Evolutionary conservation across 2,888 invertebrate genomes (phyloP), one percentile per base, ranked within the genome.

Genomic region (Himalopsyche tibetana): DNA sequence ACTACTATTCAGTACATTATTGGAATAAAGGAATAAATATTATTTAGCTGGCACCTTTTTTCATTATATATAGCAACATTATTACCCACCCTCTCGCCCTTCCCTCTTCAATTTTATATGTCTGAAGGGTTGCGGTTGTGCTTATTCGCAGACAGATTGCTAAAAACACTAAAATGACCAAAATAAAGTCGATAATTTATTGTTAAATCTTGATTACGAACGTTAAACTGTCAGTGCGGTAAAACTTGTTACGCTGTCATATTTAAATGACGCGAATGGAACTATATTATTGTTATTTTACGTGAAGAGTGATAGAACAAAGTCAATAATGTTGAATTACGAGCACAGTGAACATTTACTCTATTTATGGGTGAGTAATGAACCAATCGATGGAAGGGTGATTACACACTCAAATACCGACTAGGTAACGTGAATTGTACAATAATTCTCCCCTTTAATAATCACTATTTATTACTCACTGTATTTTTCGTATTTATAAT

Each of bases 281-380:
- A 36, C 6, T 74, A 74, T 74, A 38, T 11, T 69, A 38, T 74
- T 74, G 74, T 74, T 74, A 74, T 74, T 74, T 74, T 74, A 15
- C 12, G 28, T 74, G 36, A 28, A 36, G 36, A 38, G 74, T 36
- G 74, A 74, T 74, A 12, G 74, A 15, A 36, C 74, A 38, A 74
- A 36, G 74, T 74, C 74, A 74, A 74, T 74, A 74, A 74, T 74
- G 74, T 74, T 74, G 36, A 74, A 74, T 74, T 74, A 74, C 74
- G 74, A 36, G 74, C 38, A 74, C 74, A 74, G 74, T 36, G 74
- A 74, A 74, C 36, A 74, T 74, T 74, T 74, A 74, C 36, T 74
- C 36, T 36, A 74, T 74, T 36, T 74, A 38, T 74, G 74, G 74
- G 74, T 74, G 36, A 74, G 74, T 74, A 74, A 74, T 74, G 36